phyloP scores from a whole-genome alignment of 2,888 invertebrate species.

The Lottia gigantea region DNA sequence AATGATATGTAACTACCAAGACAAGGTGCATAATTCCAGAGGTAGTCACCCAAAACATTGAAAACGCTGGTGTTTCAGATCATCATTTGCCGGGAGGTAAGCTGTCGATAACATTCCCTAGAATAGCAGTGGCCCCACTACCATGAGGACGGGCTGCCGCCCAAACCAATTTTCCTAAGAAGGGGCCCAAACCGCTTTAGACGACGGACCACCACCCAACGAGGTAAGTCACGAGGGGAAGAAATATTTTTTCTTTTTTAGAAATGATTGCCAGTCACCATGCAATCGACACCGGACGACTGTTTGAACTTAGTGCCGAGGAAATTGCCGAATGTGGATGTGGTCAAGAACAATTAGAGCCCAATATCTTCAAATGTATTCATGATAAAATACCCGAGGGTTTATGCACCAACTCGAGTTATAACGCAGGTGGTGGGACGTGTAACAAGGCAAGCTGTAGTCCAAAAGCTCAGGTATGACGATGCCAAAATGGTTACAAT shows the following conservation, averaged over 20 bases:
- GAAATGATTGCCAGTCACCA: slow-evolving; percentile 20
- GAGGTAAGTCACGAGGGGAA: too few relatives aligned
- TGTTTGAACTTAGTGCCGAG: slow-evolving; percentile 17
- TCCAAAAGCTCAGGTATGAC: slow-evolving; percentile 16
- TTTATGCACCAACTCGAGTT: slow-evolving; percentile 17
- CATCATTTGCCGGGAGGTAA: too few relatives aligned
- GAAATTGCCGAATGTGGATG: slow-evolving; percentile 20
- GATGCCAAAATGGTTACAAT: not conserved
- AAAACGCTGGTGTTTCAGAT: too few relatives aligned
- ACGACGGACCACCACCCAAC: too few relatives aligned
- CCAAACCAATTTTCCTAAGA: too few relatives aligned
- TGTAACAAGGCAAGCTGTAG: slow-evolving; percentile 9
- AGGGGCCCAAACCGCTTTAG: too few relatives aligned
- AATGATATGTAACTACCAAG: too few relatives aligned
- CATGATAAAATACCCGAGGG: slow-evolving; percentile 14
- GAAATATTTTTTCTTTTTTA: not conserved
- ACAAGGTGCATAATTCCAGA: too few relatives aligned
- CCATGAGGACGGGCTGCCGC: too few relatives aligned
- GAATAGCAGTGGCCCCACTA: too few relatives aligned
- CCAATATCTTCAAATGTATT: slow-evolving; percentile 18
- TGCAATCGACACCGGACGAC: slow-evolving; percentile 18
- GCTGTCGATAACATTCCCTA: too few relatives aligned
- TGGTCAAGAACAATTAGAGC: not conserved
- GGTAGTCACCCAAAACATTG: too few relatives aligned
- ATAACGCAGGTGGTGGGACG: not conserved